Percentiles rank a stretch among this genome's conserved stretches.
phyloP scores from a whole-genome alignment of 2,113 vertebrate species.

The Heterochromis multidens region DNA sequence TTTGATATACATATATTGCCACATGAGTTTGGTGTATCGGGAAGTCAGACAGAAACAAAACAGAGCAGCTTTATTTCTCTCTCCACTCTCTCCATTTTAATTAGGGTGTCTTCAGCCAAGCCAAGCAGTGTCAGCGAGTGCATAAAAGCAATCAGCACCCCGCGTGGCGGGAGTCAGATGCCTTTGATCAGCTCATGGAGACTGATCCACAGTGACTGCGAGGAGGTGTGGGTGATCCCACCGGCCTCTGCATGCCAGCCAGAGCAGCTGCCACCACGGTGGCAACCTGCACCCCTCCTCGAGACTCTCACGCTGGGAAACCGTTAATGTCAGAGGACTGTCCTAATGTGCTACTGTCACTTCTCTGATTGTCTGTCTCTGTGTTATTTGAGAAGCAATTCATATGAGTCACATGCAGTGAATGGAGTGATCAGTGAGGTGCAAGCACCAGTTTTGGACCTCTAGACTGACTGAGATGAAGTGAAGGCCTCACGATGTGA shows the following conservation, averaged over 20 bases:
- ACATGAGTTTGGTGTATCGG: not conserved
- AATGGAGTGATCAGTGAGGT: conserved; percentile 3
- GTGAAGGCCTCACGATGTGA: not conserved
- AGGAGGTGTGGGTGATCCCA: conserved; percentile 36
- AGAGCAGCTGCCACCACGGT: not conserved
- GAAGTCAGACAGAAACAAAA: not conserved
- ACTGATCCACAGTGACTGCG: conserved; percentile 44
- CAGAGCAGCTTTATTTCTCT: conserved; percentile 14
- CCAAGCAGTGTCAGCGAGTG: conserved; percentile 48
- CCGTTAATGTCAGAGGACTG: conserved; percentile 11
- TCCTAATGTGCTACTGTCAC: conserved; percentile 31
- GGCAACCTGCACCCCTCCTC: conserved; percentile 30
- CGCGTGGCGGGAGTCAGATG: conserved; percentile 38
- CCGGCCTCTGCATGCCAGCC: conserved; percentile 32
- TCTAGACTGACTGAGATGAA: not conserved
- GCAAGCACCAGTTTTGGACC: not conserved
- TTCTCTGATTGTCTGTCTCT: not conserved
- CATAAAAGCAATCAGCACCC: conserved; percentile 58
- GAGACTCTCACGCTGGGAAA: conserved; percentile 19
- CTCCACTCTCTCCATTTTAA: conserved; percentile 55
- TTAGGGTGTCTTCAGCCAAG: conserved; percentile 56
- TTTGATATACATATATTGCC: not conserved
- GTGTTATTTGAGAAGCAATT: conserved; percentile 7
- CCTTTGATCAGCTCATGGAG: conserved; percentile 59
- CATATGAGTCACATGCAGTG: not conserved